Evolutionary conservation across 2,113 vertebrate species (phyloP).

Genomic region (Nothocercus nigrocapillus): DNA sequence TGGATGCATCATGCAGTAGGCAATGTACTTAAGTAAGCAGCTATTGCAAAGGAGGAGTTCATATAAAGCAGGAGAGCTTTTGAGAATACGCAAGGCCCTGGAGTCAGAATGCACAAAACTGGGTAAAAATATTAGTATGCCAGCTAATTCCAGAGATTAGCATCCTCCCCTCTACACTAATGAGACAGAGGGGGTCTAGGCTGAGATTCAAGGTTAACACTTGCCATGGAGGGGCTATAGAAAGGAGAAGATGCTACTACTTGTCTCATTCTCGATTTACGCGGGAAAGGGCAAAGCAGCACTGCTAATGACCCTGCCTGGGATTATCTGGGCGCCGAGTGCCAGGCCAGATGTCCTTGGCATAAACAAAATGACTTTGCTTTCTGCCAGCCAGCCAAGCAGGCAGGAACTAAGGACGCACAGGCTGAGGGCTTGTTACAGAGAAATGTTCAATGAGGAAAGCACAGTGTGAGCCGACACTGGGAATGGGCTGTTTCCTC

Average conservation of each 20-base stretch:
- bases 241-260: background rate
- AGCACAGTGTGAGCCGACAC: accelerated
- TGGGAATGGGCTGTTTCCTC: background rate
- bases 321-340: background rate
- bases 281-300: background rate
- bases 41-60: background rate
- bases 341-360: background rate
- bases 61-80: background rate
- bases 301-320: background rate
- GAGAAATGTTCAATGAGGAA: background rate
- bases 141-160: background rate
- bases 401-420: background rate
- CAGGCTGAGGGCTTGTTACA: background rate
- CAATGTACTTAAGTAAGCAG: background rate
- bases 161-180: background rate
- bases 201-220: background rate
- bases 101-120: background rate
- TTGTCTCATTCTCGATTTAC: background rate
- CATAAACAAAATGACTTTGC: background rate
- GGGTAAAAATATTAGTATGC: background rate
- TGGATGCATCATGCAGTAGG: accelerated
- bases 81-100: accelerated
- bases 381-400: background rate
- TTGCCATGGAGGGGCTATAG: background rate
- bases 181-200: background rate